Evolutionary conservation across 2,888 invertebrate genomes (phyloP), one percentile per base, ranked within the genome.

Genomic region (Pterostichus madidus): DNA sequence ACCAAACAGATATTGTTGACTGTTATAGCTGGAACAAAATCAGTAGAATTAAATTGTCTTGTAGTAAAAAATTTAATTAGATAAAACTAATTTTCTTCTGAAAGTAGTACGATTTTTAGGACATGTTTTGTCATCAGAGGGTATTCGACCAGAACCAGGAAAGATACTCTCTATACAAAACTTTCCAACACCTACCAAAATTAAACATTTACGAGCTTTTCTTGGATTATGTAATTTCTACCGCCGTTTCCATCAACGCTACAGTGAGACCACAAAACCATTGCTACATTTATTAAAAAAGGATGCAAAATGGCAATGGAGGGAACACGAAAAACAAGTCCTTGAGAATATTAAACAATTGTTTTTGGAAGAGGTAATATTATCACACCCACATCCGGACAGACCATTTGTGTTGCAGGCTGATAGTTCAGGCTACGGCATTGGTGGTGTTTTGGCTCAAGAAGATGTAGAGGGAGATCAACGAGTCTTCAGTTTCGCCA

Each of bases 1-100:
- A 76, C 73, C 11, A 61, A 17, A 11, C 85, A 85, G 53, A 68
- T 83, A 10, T 83, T 56, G 15, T 31, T 83, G 39, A 53, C 56
- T 0, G 73, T 39, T 2, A 13, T 35, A 10, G 35, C n/a, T 1
- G 44, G 44, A n/a, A 52, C 44, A 2, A 39, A 44, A 15, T 17
- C 6, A 0, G 10, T 80, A 5, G 11, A 46, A 49, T 13, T 53
- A 5, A 44, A 6, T 71, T 80, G 80, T 49, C 24, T 80, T 7
- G 46, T 80, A 2, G 80, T 80, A 7, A 17, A 24, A 11, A 49
- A 80, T 52, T 35, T 80, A 2, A 80, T 80, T 39, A 15, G 56
- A 24, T n/a, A n/a, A n/a, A n/a, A n/a, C n/a, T n/a, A n/a, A n/a
- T n/a, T n/a, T n/a, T n/a, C n/a, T n/a, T n/a, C n/a, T n/a, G n/a